Conservation (phyloP, 2,888 invertebrate genomes). For the Andricus quercusramuli region DNA sequence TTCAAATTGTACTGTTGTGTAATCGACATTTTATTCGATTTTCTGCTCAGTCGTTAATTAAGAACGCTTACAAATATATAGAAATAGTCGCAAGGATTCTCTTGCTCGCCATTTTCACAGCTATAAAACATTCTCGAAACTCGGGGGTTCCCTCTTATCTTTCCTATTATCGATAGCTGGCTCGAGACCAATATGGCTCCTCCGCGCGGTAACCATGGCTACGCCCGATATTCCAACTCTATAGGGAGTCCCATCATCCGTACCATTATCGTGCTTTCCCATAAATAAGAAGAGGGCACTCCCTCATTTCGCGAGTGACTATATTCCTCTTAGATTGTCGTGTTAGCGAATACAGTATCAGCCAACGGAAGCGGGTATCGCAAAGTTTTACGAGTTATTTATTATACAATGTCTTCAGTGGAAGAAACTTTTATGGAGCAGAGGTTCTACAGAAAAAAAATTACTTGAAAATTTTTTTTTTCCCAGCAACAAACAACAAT, state of each 20-base stretch:
- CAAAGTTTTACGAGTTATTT: constrained; percentile 27
- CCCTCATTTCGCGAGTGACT: constrained; percentile 56
- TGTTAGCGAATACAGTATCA: constrained; percentile 22
- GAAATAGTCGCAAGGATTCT: constrained; percentile 22
- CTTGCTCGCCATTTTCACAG: constrained; percentile 65
- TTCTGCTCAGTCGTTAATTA: not conserved
- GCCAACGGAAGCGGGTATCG: constrained; percentile 18
- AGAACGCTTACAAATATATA: constrained; percentile 19
- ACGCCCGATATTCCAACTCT: constrained; percentile 63
- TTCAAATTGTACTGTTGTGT: not conserved
- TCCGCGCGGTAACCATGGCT: constrained; percentile 65
- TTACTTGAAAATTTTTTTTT: too few species aligned
- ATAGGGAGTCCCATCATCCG: constrained; percentile 73
- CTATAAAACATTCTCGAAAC: constrained; percentile 61
- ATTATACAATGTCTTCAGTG: not conserved
- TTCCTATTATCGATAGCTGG: constrained; percentile 78
- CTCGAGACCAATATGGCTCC: constrained; percentile 73
- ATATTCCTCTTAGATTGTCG: constrained; percentile 46
- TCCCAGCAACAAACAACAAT: too few species aligned
- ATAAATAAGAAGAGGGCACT: constrained; percentile 70
- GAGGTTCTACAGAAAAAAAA: not conserved
- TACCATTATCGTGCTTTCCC: constrained; percentile 73
- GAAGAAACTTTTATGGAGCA: not conserved
- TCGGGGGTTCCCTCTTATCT: constrained; percentile 70
- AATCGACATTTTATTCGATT: not conserved